phyloP scores from a whole-genome alignment of 2,113 vertebrate species.

The Gila orcuttii region DNA sequence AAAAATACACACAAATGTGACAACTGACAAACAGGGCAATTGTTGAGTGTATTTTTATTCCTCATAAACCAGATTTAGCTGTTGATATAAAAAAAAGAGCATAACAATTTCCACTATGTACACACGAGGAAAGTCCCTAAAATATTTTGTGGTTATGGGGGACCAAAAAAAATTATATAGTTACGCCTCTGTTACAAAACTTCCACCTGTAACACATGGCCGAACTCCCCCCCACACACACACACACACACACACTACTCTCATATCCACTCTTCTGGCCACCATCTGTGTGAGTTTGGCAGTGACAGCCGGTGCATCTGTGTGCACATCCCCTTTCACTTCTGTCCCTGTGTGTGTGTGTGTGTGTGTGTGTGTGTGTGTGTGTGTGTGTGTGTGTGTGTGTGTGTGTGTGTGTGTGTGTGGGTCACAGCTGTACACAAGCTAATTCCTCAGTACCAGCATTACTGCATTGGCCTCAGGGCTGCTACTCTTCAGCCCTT shows the following conservation, averaged over 20 bases:
- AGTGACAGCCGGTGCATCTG: constrained; percentile 73
- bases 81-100: not conserved
- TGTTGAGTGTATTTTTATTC: not conserved
- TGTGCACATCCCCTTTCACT: constrained; percentile 80
- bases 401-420: constrained; percentile 50
- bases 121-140: constrained; percentile 57
- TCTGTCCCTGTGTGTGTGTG: constrained; percentile 66
- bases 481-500: constrained; percentile 25
- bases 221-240: constrained; percentile 17
- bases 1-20: too few species aligned
- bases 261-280: constrained; percentile 77
- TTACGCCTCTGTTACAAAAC: constrained; percentile 52
- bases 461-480: not conserved
- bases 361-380: constrained; percentile 49
- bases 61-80: not conserved
- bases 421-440: constrained; percentile 42
- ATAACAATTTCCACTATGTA: not conserved
- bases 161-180: constrained; percentile 31
- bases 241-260: constrained; percentile 62
- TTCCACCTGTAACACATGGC: constrained; percentile 58
- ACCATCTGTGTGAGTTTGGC: constrained; percentile 78
- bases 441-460: constrained; percentile 42
- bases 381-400: constrained; percentile 49
- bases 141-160: constrained; percentile 50
- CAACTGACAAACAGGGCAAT: too few species aligned